phyloP scores from a whole-genome alignment of 37 sponge, comb jelly and placozoan genomes.

The Spongilla lacustris region DNA sequence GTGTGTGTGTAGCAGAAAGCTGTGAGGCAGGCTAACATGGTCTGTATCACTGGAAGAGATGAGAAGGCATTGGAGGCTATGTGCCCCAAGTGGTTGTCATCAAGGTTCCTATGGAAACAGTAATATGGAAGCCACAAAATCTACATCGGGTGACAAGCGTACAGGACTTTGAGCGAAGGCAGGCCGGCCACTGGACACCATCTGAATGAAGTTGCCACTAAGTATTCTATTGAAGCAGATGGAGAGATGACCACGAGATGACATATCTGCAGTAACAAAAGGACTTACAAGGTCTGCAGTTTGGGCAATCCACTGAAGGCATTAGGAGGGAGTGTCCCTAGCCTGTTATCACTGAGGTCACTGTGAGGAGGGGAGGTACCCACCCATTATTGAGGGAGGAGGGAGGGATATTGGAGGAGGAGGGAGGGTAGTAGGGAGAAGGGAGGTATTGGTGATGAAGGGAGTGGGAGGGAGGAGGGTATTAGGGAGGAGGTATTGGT shows the following conservation, averaged over 20 bases:
- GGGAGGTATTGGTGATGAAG: too few relatives aligned
- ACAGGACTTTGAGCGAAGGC: too few relatives aligned
- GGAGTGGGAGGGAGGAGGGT: too few relatives aligned
- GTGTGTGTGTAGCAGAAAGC: too few relatives aligned
- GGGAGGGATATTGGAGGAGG: background rate
- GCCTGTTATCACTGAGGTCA: conserved; percentile 19
- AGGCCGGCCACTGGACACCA: background rate
- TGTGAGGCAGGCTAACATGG: too few relatives aligned
- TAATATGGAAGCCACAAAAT: too few relatives aligned
- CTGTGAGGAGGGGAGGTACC: background rate
- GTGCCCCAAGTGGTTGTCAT: background rate
- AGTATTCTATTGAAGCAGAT: background rate
- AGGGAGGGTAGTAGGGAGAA: too few relatives aligned
- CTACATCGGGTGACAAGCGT: too few relatives aligned
- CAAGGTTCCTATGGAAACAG: background rate
- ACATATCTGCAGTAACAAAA: background rate
- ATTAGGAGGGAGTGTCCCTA: background rate
- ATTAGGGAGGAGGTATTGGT: too few relatives aligned
- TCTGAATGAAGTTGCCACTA: background rate
- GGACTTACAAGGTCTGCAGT: conserved; percentile 9
- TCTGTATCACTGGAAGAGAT: background rate
- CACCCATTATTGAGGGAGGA: background rate
- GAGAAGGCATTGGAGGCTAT: background rate
- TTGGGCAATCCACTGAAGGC: background rate
- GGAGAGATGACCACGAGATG: background rate